Base-by-base conservation (phyloP, 2,797 vertebrate species). In the Lutjanus campechanus region DNA sequence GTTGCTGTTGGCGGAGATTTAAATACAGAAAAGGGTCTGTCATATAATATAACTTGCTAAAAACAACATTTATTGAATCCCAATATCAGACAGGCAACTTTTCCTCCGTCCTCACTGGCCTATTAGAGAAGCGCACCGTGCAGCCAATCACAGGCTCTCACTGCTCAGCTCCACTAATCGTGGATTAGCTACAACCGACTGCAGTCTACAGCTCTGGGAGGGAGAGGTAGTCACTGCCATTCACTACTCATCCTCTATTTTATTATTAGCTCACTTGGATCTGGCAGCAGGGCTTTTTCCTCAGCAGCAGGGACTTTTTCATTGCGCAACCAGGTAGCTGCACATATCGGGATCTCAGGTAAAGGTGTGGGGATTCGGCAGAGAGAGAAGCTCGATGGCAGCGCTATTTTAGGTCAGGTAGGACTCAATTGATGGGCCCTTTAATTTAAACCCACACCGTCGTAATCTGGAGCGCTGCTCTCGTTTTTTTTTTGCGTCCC, bases 101-200 rank as follows among this genome's bases (percentile, higher is more conserved):
- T 83, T 76, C 75, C 79, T 77, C 51, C 15, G 43, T 62, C 22
- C 77, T 61, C 83, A 5, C 47, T 70, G 81, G 73, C 86, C 88
- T 88, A 90, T 92, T 36, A 81, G 82, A 89, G 77, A 86, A 85
- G 91, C 79, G 84, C 82, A 63, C 41, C 15, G 69, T 5, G 61
- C 85, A 94, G 89, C 94, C 94, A 95, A 95, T 95, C 93, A 91
- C 70, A 89, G 56, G 41, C 77, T 2, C 65, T 3, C 84, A 2
- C 67, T 80, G 79, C 92, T 88, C 87, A 58, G 85, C 82, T 85
- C 86, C 76, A 63, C 86, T 94, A 91, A 93, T 93, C 91, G 83
- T 72, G 92, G 91, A 93, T 93, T 89, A 93, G 91, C 88, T 70
- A 83, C 86, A 89, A 88, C 71, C 78, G 89, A 90, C 92, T 90